Base-by-base conservation (phyloP, 2,888 invertebrate genomes). In the Tinea semifulvella region DNA sequence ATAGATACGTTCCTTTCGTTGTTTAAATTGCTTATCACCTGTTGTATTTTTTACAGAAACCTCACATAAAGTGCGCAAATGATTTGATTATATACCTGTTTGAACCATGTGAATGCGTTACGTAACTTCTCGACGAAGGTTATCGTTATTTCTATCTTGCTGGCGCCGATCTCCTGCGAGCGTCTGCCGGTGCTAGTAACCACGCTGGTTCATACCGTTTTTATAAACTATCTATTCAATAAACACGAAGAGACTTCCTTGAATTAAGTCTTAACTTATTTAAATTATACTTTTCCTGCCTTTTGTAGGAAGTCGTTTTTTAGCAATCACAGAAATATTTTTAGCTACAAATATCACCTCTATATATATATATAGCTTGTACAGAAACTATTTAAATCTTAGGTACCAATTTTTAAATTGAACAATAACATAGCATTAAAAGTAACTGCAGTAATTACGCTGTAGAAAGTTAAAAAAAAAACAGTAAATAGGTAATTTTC, bases 111-210 rank as follows among this genome's bases (percentile, higher is more conserved):
- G 16, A 36, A 36, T 45, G 16, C 18, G 45, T 55, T 55, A 50
- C 52, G 53, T 48, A 54, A 56, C 38, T 27, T 16, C n/a, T n/a
- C 31, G 44, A 42, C 51, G 53, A 57, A 56, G 57, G 54, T 55
- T 54, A 54, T 53, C 54, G 48, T 55, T 35, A 49, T 53, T 51
- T 52, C 53, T 55, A 54, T 52, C 53, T 49, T 50, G 48, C 56
- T 52, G 53, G 53, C 53, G 53, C 50, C 52, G 47, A 47, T 49
- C 53, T 49, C 7, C n/a, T 31, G 17, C 16, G 10, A 10, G 36
- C 36, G 36, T 36, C n/a, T 8, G 36, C 8, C 5, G 25, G n/a
- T n/a, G n/a, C 13, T 31, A 31, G 31, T 11, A 31, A 31, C 31
- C 11, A 7, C 2, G 31, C 3, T 31, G 31, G 13, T 7, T 31